phyloP scores from a whole-genome alignment of 1,140 invertebrate species.

The Eufriesea mexicana region DNA sequence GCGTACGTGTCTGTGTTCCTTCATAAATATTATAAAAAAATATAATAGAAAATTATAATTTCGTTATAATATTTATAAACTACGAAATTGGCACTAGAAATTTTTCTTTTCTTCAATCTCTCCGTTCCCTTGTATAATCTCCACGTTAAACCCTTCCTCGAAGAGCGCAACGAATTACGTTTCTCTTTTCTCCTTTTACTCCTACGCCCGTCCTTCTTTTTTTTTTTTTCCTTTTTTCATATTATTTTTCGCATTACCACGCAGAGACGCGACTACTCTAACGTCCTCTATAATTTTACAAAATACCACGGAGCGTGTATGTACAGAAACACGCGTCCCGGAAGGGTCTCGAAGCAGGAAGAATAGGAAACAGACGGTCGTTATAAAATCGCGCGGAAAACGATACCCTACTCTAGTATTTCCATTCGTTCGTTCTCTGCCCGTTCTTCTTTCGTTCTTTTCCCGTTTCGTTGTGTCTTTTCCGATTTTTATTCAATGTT shows the following conservation, averaged over 20 bases:
- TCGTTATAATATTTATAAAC: slow-evolving; percentile 57
- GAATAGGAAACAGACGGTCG: slow-evolving; percentile 11
- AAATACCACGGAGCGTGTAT: slow-evolving; percentile 46
- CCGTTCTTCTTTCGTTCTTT: not conserved
- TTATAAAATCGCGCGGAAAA: slow-evolving; percentile 23
- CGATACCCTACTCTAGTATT: not conserved
- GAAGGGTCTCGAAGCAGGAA: slow-evolving; percentile 29
- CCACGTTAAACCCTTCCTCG: not conserved
- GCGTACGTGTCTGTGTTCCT: slow-evolving; percentile 28
- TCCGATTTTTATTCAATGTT: not conserved
- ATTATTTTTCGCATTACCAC: not conserved
- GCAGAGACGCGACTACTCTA: not conserved
- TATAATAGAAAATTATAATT: slow-evolving; percentile 58
- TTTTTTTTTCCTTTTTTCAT: not conserved
- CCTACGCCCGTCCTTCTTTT: not conserved
- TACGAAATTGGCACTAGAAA: slow-evolving; percentile 55
- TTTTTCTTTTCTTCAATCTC: not conserved
- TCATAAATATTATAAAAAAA: slow-evolving; percentile 57
- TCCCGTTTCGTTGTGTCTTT: not conserved
- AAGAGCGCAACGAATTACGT: not conserved
- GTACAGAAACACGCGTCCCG: slow-evolving; percentile 23
- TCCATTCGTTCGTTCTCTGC: not conserved
- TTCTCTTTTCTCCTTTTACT: not conserved
- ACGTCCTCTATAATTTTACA: slow-evolving; percentile 36
- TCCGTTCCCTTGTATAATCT: not conserved